Conservation (phyloP, 2,888 invertebrate genomes). For the Xestia ashworthii region DNA sequence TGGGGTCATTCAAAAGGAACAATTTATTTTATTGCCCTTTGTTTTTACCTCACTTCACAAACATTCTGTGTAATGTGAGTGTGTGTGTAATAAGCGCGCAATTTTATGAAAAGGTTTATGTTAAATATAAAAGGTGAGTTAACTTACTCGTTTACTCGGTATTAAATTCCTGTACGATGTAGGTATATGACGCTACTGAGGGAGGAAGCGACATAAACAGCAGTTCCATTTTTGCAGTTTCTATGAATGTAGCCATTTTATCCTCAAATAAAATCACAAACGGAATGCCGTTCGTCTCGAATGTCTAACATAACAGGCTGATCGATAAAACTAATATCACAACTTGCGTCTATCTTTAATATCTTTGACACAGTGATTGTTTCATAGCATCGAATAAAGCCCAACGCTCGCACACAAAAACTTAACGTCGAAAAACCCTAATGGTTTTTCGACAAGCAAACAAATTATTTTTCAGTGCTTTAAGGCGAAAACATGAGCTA, state of each 20-base stretch:
- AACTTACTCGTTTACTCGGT: conserved; percentile 52
- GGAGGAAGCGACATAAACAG: conserved; percentile 31
- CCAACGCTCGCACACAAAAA: conserved; percentile 29
- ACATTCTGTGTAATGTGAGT: conserved; percentile 58
- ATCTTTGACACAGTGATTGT: conserved; percentile 52
- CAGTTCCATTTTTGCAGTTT: conserved; percentile 45
- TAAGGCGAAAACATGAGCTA: too few species aligned
- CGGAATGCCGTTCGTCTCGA: conserved; percentile 34
- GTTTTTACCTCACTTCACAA: conserved; percentile 73
- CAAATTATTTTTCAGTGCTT: conserved; percentile 61
- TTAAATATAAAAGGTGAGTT: conserved; percentile 58
- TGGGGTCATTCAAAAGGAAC: conserved; percentile 80
- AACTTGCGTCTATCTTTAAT: conserved; percentile 53
- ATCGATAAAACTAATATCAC: conserved; percentile 61
- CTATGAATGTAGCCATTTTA: conserved; percentile 41
- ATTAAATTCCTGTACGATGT: conserved; percentile 42
- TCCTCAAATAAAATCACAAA: conserved; percentile 43
- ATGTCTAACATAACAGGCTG: conserved; percentile 36
- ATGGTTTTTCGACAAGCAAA: conserved; percentile 60
- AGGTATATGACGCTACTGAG: conserved; percentile 18
- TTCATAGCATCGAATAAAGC: conserved; percentile 43
- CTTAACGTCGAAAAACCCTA: conserved; percentile 39
- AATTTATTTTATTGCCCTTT: conserved; percentile 81
- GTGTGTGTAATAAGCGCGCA: conserved; percentile 49
- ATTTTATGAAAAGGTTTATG: conserved; percentile 60